Evolutionary conservation across 2,888 invertebrate genomes (phyloP), one percentile per base, ranked within the genome.

Genomic region (Anoplius nigerrimus): DNA sequence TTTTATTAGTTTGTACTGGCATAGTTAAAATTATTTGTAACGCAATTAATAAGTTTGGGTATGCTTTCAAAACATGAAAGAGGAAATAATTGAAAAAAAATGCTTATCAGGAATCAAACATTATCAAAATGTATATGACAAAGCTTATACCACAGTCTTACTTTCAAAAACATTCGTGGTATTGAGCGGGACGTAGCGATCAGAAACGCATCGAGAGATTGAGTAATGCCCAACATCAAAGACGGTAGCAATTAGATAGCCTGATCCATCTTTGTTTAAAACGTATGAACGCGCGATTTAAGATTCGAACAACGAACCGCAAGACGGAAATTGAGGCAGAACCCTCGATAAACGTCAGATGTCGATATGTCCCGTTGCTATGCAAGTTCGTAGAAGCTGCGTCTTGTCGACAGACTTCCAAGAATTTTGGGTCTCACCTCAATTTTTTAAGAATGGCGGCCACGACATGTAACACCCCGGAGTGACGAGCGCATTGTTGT

Each of bases 1-100:
- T 71, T 67, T 65, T 58, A 64, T 68, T 71, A 71, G 54, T 68
- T 71, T 65, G 56, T 64, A 67, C 63, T 66, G 72, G 58, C 62
- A 51, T 66, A 3, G 61, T 66, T 63, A 69, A 66, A 51, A 66
- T 66, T 8, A 69, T 66, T 66, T 66, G 54, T 62, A 72, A 64
- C 6, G 55, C 55, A n/a, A 65, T 71, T 71, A 64, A 65, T 68
- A 68, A 59, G 55, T 68, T 65, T 68, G 45, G 61, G 45, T 65
- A 68, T 62, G 59, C 62, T 64, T 68, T 59, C 62, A 57, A 66
- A 15, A 70, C 43, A 70, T 66, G n/a, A n/a, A n/a, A n/a, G n/a
- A n/a, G n/a, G n/a, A n/a, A n/a, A n/a, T 62, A 62, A 62, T 53
- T 62, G 62, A 54, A 42, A 51, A 60, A 59, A 51, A 59, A 27